These are phyloP conservation scores for Tupaia tana DNA, from an alignment of 2,113 vertebrate genomes.

Conservation along the genomic window DNA sequence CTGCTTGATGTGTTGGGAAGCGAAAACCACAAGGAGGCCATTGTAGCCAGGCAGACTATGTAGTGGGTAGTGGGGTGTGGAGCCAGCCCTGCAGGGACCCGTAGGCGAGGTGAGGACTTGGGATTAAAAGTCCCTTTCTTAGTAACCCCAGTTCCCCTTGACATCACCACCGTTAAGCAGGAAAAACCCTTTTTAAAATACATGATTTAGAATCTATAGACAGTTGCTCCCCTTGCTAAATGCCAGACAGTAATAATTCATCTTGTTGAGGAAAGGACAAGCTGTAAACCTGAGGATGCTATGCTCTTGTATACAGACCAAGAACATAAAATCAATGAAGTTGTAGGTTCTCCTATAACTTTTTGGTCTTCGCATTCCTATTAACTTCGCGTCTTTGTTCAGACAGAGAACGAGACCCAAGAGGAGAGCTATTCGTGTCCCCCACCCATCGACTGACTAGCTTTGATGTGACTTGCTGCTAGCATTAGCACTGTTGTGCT, in stretches of 20 bases:
- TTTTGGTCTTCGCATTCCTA: neutral
- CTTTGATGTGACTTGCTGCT: neutral
- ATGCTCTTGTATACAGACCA: neutral
- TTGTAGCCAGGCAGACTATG: neutral
- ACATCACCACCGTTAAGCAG: neutral
- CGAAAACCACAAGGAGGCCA: neutral
- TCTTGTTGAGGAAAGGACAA: neutral
- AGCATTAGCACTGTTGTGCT: rapidly evolving
- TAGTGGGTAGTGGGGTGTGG: too few species aligned
- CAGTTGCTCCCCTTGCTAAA: neutral
- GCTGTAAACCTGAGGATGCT: neutral
- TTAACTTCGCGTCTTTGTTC: neutral
- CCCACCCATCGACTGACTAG: neutral
- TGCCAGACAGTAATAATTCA: too few species aligned
- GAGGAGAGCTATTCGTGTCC: neutral
- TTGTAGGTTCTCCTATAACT: neutral
- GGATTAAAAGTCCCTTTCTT: neutral
- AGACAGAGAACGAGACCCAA: neutral
- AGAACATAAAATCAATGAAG: neutral
- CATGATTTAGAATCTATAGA: neutral
- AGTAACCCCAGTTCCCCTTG: neutral
- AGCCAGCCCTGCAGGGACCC: neutral
- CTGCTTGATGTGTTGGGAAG: neutral
- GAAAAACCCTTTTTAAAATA: neutral
- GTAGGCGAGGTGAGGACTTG: neutral